These are phyloP conservation scores for Achlya flavicornis DNA, from an alignment of 2,888 invertebrate species.

Conservation along the genomic window DNA sequence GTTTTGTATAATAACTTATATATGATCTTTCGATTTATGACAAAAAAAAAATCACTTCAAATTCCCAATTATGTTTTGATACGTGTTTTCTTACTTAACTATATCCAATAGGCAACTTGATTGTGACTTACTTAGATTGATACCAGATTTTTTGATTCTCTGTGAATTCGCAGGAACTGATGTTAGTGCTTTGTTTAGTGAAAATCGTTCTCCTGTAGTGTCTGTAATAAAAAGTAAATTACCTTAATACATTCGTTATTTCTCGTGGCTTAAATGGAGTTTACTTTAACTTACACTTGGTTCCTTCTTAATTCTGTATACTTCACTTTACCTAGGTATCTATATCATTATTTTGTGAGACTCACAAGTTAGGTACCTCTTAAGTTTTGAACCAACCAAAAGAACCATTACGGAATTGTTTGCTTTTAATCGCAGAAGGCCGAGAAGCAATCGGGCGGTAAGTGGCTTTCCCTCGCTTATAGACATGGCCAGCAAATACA, in stretches of 20 bases:
- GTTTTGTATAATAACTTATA: too few relatives aligned
- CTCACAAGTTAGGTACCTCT: too few relatives aligned
- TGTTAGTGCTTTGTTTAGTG: slow-evolving; percentile 36
- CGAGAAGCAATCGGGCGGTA: too few relatives aligned
- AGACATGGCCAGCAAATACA: too few relatives aligned
- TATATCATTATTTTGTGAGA: too few relatives aligned
- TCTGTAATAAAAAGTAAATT: slow-evolving; percentile 35
- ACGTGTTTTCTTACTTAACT: neutral
- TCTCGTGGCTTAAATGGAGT: neutral
- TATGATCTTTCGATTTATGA: too few relatives aligned
- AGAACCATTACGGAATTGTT: too few relatives aligned
- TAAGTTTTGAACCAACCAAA: too few relatives aligned
- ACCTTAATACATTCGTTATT: neutral
- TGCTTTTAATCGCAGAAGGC: too few relatives aligned
- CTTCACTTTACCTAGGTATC: too few relatives aligned
- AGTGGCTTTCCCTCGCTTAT: too few relatives aligned
- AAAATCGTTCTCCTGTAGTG: slow-evolving; percentile 35
- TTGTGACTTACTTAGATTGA: slow-evolving; percentile 16
- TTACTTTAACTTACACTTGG: neutral
- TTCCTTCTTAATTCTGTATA: neutral
- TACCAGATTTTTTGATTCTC: slow-evolving; percentile 43
- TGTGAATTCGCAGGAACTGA: slow-evolving; percentile 29
- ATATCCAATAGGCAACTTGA: neutral
- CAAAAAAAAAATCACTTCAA: too few relatives aligned
- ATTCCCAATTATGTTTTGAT: slow-evolving; percentile 8